phyloP scores from a whole-genome alignment of 2,797 vertebrate species.

The Gobio occitaniae region DNA sequence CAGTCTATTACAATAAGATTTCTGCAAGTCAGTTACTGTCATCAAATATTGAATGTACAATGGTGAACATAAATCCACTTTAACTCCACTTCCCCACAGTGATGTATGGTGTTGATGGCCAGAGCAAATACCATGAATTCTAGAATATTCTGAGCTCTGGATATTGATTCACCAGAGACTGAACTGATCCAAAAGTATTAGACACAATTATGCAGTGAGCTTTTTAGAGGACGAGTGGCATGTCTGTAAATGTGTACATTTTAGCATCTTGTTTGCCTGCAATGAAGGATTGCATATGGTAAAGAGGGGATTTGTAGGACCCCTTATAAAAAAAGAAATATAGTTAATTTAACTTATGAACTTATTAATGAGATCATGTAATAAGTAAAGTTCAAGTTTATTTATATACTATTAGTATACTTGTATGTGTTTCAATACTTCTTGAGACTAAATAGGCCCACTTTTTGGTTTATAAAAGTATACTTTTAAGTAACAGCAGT shows the following conservation, averaged over 20 bases:
- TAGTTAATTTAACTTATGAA: too few relatives aligned
- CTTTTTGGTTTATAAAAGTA: not conserved
- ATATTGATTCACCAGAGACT: not conserved
- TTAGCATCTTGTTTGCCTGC: not conserved
- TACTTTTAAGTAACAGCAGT: too few relatives aligned
- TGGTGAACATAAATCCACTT: not conserved
- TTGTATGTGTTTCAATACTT: not conserved
- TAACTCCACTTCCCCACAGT: not conserved
- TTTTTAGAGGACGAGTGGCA: not conserved
- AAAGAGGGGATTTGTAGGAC: not conserved
- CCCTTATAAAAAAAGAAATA: not conserved
- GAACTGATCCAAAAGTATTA: conserved; percentile 1
- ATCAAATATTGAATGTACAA: not conserved
- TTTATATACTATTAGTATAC: too few relatives aligned
- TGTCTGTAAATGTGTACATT: not conserved
- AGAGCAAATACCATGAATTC: not conserved
- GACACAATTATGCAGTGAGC: not conserved
- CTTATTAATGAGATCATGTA: too few relatives aligned
- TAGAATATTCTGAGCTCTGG: not conserved
- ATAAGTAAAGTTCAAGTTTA: too few relatives aligned
- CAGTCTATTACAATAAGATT: not conserved
- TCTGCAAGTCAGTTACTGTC: not conserved
- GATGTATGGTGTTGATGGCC: not conserved
- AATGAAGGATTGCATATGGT: not conserved
- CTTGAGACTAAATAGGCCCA: not conserved